Evolutionary conservation across 2,888 invertebrate species (phyloP), one percentile per base, ranked within the genome.

Genomic region (Synergus japonicus): DNA sequence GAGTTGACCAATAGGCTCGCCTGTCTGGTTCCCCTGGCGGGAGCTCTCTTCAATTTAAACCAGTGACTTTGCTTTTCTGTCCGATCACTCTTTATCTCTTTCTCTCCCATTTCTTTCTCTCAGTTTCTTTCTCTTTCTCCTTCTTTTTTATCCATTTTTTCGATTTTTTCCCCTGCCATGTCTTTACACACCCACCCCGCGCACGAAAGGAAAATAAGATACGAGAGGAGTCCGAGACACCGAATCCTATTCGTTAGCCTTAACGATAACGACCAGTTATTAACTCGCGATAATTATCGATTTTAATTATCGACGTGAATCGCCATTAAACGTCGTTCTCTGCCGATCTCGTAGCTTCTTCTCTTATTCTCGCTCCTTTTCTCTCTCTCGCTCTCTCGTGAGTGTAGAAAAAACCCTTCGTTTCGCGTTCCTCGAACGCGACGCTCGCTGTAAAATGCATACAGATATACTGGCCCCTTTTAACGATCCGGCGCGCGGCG

Each of bases 1-100:
- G 29, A 77, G 78, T 76, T 77, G 79, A 77, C 79, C 77, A 77
- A 80, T 79, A 82, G 77, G n/a, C 46, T 49, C 15, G 44, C 76
- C 60, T 60, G 58, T 76, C 65, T 66, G 60, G 82, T 83, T 83
- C 84, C 82, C 84, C 87, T 87, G 84, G 86, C 87, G 87, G 88
- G 88, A 87, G 88, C 86, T 88, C 88, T 87, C 85, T 90, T 91
- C 89, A 91, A 92, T 91, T 91, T 91, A 92, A 91, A 91, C 88
- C 88, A 87, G 90, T 92, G 91, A 91, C 86, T 86, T 77, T 81
- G 85, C 85, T 84, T 81, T 84, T 84, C 84, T 85, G 78, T 76
- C 46, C n/a, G 29, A 9, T 29, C 58, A 41, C 60, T 79, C 79
- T 76, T 77, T 54, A 2, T 78, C 69, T 44, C 76, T 81, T 69